Percentiles rank a stretch among this genome's conserved stretches.
Evolutionary conservation across 2,888 invertebrate genomes (phyloP).

Genomic region (Leptopilina myrica): DNA sequence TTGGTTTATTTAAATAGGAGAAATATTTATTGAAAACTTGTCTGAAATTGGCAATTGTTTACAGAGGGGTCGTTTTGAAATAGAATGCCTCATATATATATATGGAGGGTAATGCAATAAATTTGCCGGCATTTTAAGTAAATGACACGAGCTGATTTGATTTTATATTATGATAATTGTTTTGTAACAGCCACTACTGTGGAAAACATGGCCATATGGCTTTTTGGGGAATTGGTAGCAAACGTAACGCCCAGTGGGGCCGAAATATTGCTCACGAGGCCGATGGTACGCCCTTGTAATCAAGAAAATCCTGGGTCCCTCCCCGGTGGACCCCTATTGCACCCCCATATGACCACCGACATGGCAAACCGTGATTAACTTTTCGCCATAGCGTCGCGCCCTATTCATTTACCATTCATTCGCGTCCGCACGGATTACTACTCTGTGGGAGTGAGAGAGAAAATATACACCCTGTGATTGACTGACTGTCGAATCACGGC

Average conservation of each 20-base stretch:
- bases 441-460: neutral
- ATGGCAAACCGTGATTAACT: slow-evolving; percentile 77
- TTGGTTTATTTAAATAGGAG: no score
- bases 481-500: slow-evolving; percentile 27
- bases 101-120: neutral
- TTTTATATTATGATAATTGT: slow-evolving; percentile 69
- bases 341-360: slow-evolving; percentile 62
- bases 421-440: slow-evolving; percentile 74
- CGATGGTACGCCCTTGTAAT: slow-evolving; percentile 75
- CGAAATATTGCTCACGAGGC: slow-evolving; percentile 45
- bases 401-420: slow-evolving; percentile 77
- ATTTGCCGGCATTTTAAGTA: slow-evolving; percentile 40
- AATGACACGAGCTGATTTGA: slow-evolving; percentile 54
- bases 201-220: slow-evolving; percentile 75
- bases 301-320: slow-evolving; percentile 69
- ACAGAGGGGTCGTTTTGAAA: no score
- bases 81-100: no score
- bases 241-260: slow-evolving; percentile 54
- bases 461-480: slow-evolving; percentile 22
- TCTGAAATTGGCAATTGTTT: no score
- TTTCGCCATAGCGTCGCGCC: slow-evolving; percentile 73
- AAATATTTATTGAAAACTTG: no score
- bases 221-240: slow-evolving; percentile 52
- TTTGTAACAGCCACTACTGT: slow-evolving; percentile 67
- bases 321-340: slow-evolving; percentile 54